Conservation (phyloP, 2,113 vertebrate genomes). For the Scytalopus superciliaris region DNA sequence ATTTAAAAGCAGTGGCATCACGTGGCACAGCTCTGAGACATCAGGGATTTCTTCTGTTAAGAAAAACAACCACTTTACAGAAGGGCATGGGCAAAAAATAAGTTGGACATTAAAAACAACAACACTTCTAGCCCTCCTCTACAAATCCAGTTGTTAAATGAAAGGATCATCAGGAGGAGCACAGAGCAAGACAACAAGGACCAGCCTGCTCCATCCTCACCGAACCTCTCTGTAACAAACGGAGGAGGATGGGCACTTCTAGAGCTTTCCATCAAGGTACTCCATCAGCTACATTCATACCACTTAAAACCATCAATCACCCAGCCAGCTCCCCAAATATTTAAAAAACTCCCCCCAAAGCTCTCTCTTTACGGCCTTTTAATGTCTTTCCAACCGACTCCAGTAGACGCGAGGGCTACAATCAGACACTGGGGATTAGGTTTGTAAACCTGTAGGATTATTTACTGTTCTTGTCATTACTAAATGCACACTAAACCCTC, state of each 20-base stretch:
- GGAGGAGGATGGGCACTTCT: background rate
- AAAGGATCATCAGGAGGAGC: background rate
- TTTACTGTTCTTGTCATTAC: conserved; percentile 56
- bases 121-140: background rate
- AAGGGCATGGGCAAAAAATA: conserved; percentile 32
- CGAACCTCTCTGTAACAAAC: background rate
- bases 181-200: background rate
- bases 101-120: background rate
- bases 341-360: background rate
- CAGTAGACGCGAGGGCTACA: background rate
- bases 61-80: conserved; percentile 20
- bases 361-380: background rate
- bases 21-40: conserved; percentile 45
- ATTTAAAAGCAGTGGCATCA: conserved; percentile 52
- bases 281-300: background rate
- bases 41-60: background rate
- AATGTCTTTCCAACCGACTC: background rate
- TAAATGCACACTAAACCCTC: conserved; percentile 2
- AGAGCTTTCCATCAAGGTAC: background rate
- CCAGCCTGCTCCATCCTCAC: background rate
- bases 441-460: conserved; percentile 61
- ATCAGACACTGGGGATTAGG: conserved; percentile 52
- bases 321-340: background rate
- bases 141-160: background rate
- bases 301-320: background rate